phyloP scores from a whole-genome alignment of 2,113 vertebrate genomes.

The Chrysochloris asiatica region DNA sequence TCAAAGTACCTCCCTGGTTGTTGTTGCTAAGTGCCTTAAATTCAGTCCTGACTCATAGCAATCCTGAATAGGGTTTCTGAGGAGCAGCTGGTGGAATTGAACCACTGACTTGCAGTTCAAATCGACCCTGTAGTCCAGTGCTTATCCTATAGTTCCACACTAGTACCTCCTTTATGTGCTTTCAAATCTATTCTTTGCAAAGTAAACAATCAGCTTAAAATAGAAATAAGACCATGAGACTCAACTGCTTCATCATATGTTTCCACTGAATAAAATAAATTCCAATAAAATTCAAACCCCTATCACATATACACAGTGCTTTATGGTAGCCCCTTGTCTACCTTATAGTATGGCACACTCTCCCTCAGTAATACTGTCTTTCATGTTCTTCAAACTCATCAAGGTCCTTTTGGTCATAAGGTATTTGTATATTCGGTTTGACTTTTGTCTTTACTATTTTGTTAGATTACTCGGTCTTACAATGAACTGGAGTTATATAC shows the following conservation, averaged over 20 bases:
- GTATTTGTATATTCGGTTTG: neutral
- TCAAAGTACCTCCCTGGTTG: too few relatives aligned
- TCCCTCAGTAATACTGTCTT: neutral
- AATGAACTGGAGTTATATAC: neutral
- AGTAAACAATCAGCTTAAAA: neutral
- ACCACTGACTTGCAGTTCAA: too few relatives aligned
- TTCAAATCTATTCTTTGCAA: too few relatives aligned
- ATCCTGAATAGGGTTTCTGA: too few relatives aligned
- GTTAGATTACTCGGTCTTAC: neutral
- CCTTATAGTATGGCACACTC: neutral
- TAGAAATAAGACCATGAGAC: neutral
- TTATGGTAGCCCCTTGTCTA: neutral
- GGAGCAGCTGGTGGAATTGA: too few relatives aligned
- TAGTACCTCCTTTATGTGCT: too few relatives aligned
- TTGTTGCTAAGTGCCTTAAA: neutral
- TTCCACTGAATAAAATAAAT: neutral
- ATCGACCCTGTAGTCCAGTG: too few relatives aligned
- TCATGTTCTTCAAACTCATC: neutral
- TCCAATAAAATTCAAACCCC: constrained; percentile 5
- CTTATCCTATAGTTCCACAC: too few relatives aligned
- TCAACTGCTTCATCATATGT: neutral
- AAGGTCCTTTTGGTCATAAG: neutral
- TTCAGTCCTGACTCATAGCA: neutral
- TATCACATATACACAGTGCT: neutral
- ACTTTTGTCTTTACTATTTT: neutral